Evolutionary conservation across 2,888 invertebrate species (phyloP).

Genomic region (Ormyrus pomaceus): DNA sequence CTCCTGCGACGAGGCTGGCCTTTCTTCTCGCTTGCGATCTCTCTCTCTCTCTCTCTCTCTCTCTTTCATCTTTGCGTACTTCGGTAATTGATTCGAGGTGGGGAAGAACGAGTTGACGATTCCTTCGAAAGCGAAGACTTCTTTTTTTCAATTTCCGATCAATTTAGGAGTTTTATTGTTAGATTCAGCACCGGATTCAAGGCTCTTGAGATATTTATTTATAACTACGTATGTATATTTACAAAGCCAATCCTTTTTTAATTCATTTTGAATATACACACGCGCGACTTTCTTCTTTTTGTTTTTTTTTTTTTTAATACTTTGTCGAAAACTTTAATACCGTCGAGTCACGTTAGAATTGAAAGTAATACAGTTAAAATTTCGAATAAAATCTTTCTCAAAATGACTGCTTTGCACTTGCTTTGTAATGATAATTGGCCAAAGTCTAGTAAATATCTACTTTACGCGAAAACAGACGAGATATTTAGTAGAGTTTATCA

Average conservation of each 20-base stretch:
- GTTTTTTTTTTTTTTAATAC: constrained; percentile 36
- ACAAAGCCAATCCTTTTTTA: constrained; percentile 46
- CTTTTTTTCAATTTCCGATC: constrained; percentile 22
- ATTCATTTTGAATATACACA: constrained; percentile 27
- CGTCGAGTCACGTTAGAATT: not conserved
- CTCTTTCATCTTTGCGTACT: constrained; percentile 30
- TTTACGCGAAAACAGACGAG: no score
- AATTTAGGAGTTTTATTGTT: constrained; percentile 44
- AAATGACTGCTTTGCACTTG: not conserved
- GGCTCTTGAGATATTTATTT: constrained; percentile 53
- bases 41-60: not conserved
- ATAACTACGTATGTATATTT: constrained; percentile 37
- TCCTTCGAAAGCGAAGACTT: constrained; percentile 23
- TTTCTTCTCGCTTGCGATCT: not conserved
- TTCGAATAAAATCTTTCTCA: constrained; percentile 4
- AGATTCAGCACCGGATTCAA: constrained; percentile 55
- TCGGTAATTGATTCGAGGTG: constrained; percentile 25
- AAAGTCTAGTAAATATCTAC: not conserved
- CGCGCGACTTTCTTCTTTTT: constrained; percentile 31
- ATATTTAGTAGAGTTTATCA: no score
- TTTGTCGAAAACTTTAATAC: constrained; percentile 45
- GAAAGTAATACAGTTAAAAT: no score
- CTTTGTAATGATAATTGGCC: not conserved
- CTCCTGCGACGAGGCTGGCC: not conserved
- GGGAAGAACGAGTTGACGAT: not conserved